Evolutionary conservation across 2,888 invertebrate species (phyloP).

Genomic region (Drosophila prolongata): DNA sequence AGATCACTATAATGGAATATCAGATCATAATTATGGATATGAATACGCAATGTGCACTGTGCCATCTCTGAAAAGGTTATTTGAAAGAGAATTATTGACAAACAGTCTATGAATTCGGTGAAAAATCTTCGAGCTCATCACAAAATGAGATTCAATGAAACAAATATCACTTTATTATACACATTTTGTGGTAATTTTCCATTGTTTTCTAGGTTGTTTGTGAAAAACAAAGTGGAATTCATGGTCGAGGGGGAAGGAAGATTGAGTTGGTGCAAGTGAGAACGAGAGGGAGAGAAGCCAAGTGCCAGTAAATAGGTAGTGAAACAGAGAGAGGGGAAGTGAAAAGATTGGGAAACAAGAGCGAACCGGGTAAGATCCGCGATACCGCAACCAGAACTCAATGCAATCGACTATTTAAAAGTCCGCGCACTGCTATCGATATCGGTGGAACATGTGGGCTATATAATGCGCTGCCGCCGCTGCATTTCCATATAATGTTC

Average conservation of each 20-base stretch:
- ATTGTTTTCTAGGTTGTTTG: conserved; percentile 20
- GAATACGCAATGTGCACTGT: background rate
- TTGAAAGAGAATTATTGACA: background rate
- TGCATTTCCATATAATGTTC: background rate
- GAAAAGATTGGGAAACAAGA: background rate
- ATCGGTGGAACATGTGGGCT: background rate
- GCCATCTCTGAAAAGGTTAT: background rate
- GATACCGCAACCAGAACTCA: background rate
- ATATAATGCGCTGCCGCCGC: background rate
- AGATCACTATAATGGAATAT: background rate
- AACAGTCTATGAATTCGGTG: background rate
- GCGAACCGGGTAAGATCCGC: conserved; percentile 5
- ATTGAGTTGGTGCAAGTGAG: background rate
- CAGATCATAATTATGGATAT: background rate
- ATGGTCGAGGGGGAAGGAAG: background rate
- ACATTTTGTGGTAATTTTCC: conserved; percentile 43
- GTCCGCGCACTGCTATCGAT: background rate
- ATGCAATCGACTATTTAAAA: background rate
- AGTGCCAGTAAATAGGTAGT: background rate
- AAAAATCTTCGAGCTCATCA: background rate
- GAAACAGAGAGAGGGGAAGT: background rate
- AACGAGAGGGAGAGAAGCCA: background rate
- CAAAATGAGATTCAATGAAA: background rate
- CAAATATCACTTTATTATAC: background rate
- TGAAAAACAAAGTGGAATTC: conserved; percentile 18